phyloP scores from a whole-genome alignment of 2,888 invertebrate species.

The Rhagonycha fulva region DNA sequence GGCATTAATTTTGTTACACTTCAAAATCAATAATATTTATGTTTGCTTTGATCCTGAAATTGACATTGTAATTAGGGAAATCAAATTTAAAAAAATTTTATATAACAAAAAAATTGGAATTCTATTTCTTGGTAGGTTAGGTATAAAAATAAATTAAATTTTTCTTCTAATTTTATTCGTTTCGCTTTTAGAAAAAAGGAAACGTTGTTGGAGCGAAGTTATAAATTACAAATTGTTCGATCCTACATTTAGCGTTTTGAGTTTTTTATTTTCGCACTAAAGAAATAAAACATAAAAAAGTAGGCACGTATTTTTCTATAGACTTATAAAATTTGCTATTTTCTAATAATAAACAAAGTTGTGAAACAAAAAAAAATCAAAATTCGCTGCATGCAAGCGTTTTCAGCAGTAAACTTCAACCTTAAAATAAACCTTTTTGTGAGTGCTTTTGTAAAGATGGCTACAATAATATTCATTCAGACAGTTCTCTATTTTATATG shows the following conservation, averaged over 20 bases:
- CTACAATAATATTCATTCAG: slow-evolving; percentile 2
- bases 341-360: slow-evolving; percentile 3
- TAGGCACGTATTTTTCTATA: background rate
- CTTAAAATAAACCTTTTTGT: background rate
- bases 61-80: background rate
- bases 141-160: background rate
- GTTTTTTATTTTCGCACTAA: background rate
- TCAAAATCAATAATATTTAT: background rate
- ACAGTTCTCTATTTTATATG: background rate
- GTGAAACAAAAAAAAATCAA: background rate
- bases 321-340: background rate
- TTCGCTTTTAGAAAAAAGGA: background rate
- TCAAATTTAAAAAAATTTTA: background rate
- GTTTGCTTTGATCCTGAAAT: background rate
- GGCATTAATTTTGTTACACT: background rate
- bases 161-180: background rate
- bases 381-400: background rate
- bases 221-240: background rate
- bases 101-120: no score
- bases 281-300: slow-evolving; percentile 1
- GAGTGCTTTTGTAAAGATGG: background rate
- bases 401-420: background rate
- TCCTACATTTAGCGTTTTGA: background rate
- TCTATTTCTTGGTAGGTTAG: no score
- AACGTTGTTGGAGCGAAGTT: background rate